Evolutionary conservation across 1,140 invertebrate genomes (phyloP).

Genomic region (Bicyclus anynana): DNA sequence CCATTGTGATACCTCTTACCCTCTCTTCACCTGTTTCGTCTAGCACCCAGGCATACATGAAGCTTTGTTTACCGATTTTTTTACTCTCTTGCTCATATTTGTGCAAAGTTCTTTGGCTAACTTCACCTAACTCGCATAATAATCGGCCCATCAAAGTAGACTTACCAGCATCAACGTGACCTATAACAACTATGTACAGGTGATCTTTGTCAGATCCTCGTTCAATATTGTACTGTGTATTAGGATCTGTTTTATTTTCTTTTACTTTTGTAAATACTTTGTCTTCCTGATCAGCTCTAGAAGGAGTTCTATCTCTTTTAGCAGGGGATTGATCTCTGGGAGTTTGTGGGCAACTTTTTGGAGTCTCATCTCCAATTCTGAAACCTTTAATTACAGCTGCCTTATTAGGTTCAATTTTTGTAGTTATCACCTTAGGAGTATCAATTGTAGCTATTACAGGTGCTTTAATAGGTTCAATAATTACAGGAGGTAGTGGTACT

Average conservation of each 20-base stretch:
- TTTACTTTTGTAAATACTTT: constrained; percentile 57
- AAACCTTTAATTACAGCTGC: constrained; percentile 66
- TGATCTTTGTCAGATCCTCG: constrained; percentile 88
- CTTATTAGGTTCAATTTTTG: constrained; percentile 55
- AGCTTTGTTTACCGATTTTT: constrained; percentile 98
- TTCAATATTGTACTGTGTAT: constrained; percentile 84
- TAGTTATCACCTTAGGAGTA: constrained; percentile 56
- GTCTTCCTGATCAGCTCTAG: constrained; percentile 44
- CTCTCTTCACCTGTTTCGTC: constrained; percentile 99
- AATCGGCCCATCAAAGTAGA: constrained; percentile 98
- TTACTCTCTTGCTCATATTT: constrained; percentile 99
- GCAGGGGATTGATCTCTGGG: constrained; percentile 81
- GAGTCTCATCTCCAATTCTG: constrained; percentile 56
- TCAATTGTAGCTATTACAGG: constrained; percentile 51
- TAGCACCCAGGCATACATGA: constrained; percentile 99
- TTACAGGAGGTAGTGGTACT: constrained; percentile 36
- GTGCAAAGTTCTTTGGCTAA: constrained; percentile 94
- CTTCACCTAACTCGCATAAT: constrained; percentile 92
- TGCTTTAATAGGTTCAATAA: constrained; percentile 68
- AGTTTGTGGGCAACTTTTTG: constrained; percentile 52
- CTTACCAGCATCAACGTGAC: constrained; percentile 99
- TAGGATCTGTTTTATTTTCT: constrained; percentile 78
- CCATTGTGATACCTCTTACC: constrained; percentile 94
- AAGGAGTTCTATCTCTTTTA: constrained; percentile 70
- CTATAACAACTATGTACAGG: constrained; percentile 96